Base-by-base conservation (phyloP, 2,113 vertebrate genomes). In the Illadopsis cleaveri region DNA sequence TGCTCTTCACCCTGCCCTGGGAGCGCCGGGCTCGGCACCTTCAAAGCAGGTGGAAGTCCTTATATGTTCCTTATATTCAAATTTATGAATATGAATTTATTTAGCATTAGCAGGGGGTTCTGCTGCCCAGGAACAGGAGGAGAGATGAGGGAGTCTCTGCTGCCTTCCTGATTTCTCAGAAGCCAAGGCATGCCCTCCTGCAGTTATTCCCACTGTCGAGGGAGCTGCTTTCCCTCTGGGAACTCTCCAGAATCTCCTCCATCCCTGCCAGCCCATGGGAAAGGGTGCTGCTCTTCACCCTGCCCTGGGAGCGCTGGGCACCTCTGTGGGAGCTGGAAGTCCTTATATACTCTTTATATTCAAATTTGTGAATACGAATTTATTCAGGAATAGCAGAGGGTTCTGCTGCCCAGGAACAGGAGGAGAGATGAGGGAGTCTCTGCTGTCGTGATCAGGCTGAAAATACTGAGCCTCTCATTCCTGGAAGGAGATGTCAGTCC, bases 111-210 rank as follows among this genome's bases (percentile, higher is more conserved):
- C 12, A 23, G 8, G 2, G 8, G 12, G 18, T 50, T 72, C 62
- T 79, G 78, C 54, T 61, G 6, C 9, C 18, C 45, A 8, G 76
- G 33, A 69, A 12, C 18, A 50, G 44, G 42, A 54, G 48, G 47
- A 64, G 60, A 56, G 16, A 18, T 4, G 5, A 50, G 30, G 62
- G 30, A 56, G n/a, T n/a, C n/a, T n/a, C n/a, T n/a, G n/a, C n/a
- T n/a, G 75, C 90, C 94, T 94, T 91, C 94, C 89, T 95, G 86
- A 71, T 70, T 97, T 96, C 95, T 87, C 86, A 76, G 93, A 96
- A 96, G 83, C 87, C 75, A 47, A 76, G 28, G 27, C 72, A 51
- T 0, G 7, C 62, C 44, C 44, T 77, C 17, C 65, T 44, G 1
- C n/a, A 61, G 56, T 48, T 35, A 68, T 89, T 87, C 51, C 69